phyloP scores from a whole-genome alignment of 2,888 invertebrate species.

The Yponomeuta sedellus region DNA sequence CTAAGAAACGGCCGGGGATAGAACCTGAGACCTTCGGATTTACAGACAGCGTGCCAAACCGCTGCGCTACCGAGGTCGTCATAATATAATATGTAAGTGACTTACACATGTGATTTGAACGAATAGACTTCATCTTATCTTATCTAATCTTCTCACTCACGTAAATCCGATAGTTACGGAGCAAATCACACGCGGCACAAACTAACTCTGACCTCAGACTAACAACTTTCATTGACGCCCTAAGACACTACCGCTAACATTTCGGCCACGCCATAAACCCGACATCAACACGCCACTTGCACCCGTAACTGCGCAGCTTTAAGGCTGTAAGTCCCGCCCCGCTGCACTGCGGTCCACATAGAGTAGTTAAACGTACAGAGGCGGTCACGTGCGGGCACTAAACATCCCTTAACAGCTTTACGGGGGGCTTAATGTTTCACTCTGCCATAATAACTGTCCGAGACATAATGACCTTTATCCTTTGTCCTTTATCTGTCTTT shows the following conservation, averaged over 20 bases:
- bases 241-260: background rate
- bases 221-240: background rate
- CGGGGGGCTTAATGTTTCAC: constrained; percentile 45
- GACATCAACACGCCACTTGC: background rate
- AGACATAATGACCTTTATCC: constrained; percentile 13
- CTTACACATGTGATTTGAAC: too few relatives aligned
- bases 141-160: too few relatives aligned
- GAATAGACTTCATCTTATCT: too few relatives aligned
- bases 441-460: constrained; percentile 35
- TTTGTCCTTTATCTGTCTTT: background rate
- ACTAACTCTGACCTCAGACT: background rate
- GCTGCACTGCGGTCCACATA: constrained; percentile 8
- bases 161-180: background rate
- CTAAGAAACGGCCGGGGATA: too few relatives aligned
- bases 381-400: constrained; percentile 50
- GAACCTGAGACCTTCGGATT: too few relatives aligned
- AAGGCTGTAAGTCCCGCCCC: background rate
- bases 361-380: constrained; percentile 27
- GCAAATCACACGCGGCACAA: background rate
- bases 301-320: background rate
- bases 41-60: too few relatives aligned
- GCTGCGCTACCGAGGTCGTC: too few relatives aligned
- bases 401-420: constrained; percentile 51
- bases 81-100: too few relatives aligned
- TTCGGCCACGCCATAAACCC: background rate